Base-by-base conservation (phyloP, 2,888 invertebrate genomes). In the Danaus chrysippus region DNA sequence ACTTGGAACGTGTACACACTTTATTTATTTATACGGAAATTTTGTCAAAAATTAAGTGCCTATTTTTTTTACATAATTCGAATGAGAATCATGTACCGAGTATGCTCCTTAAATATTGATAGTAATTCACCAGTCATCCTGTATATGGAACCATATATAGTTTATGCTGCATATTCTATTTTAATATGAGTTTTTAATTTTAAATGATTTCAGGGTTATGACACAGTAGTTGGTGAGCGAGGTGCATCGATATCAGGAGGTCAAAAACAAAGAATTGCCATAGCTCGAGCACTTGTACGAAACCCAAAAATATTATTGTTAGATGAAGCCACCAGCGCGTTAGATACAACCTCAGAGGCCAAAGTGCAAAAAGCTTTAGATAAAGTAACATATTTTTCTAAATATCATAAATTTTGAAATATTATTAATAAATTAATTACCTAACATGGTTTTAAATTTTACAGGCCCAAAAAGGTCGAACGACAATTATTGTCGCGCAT, bases 251-350 rank as follows among this genome's bases (percentile, higher is more conserved):
- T 96, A 54, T 95, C 95, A 0, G 97, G 97, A n/a, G 97, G 97
- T 0, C 97, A 97, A 81, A 97, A 97, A 77, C 97, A 97, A 81
- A 91, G 97, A 63, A 95, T 97, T 54, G 97, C 97, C 1, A 97
- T 98, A 71, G 98, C 98, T 0, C 92, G 98, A 64, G 97, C 97
- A 0, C 84, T 98, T 10, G 92, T 98, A 1, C 92, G 95, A 49
- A 93, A 96, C 76, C 97, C 97, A 0, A 92, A 93, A 63, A 95
- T 98, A 67, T 83, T 96, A 34, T 85, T 96, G 1, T 79, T 96
- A 15, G 97, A 98, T 73, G 97, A 98, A 83, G 97, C 97, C 0
- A 98, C 98, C 1, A 97, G 97, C 1, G 97, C 97, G 0, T 90
- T 97, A 15, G 97, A 97, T 78, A 95, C 95, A 0, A 93, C 94